Base-by-base conservation (phyloP, 2,113 vertebrate species). In the human (Homo sapiens) region DNA sequence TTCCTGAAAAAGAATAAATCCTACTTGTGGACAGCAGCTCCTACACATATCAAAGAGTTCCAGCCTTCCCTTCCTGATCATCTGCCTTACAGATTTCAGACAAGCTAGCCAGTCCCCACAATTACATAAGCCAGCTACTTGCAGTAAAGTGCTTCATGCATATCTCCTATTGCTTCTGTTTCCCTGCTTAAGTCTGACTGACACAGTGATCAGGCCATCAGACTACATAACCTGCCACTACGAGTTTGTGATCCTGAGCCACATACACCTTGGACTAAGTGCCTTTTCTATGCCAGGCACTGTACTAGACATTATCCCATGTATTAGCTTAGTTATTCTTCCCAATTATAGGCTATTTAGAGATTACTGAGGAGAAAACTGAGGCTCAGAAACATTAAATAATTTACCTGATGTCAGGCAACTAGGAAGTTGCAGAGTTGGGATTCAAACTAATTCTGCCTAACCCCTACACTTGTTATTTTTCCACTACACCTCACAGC, bases 401-500 rank as follows among this genome's bases (percentile, higher is more conserved):
- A 55, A 72, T 50, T 52, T 40, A 64, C 17, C 9, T 32, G 6
- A 57, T 27, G 30, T 61, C 81, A 45, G 48, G 43, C 52, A 68
- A 84, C 50, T 72, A 38, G 22, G 43, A 73, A 95, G 3, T 6
- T 52, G 9, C 55, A 45, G 48, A 38, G 38, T 35, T 76, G 32
- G 16, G 18, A 73, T 80, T 90, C 68, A 86, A 57, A 92, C 32
- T 48, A 84, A 89, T 75, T 79, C 52, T 84, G 6, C 13, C 78
- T 78, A 23, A 9, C 12, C 57, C 43, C 20, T 25, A 78, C 82
- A 93, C 12, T 13, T 81, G 23, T 8, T 20, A 38, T 45, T 80
- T 43, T 91, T 70, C 18, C 6, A 6, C 1, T 12, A 35, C 0
- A 12, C 5, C 0, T 4, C 48, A 35, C 12, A 57, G 1, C 5